Evolutionary conservation across 2,113 vertebrate genomes (phyloP).

Genomic region (Rhinogobius similis): DNA sequence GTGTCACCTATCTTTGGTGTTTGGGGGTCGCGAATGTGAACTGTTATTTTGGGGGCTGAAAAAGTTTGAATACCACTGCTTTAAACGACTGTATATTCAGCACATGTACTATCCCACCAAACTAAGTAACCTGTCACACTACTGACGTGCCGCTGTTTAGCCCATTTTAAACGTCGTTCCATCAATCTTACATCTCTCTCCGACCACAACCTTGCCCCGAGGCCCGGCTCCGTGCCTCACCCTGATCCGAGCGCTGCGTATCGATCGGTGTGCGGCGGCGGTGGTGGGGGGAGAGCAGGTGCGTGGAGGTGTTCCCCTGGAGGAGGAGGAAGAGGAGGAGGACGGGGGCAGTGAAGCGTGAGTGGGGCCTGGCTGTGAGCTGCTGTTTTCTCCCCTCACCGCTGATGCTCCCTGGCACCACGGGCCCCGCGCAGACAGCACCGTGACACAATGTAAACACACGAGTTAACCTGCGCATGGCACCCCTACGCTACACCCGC

Average conservation of each 20-base stretch:
- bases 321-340: neutral
- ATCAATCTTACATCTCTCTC: too few relatives aligned
- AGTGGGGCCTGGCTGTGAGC: neutral
- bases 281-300: neutral
- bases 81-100: too few relatives aligned
- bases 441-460: neutral
- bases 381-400: neutral
- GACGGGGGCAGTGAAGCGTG: neutral
- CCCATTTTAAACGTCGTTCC: too few relatives aligned
- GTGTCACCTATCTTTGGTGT: too few relatives aligned
- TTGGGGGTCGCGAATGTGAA: too few relatives aligned
- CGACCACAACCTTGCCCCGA: neutral
- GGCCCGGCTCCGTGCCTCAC: neutral
- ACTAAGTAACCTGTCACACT: too few relatives aligned
- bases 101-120: too few relatives aligned
- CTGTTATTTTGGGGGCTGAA: too few relatives aligned
- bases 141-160: too few relatives aligned
- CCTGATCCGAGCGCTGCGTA: neutral
- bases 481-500: too few relatives aligned
- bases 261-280: neutral
- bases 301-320: neutral
- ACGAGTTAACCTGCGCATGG: neutral
- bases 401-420: neutral
- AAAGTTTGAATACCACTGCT: too few relatives aligned
- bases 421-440: neutral